These are phyloP conservation scores for Tetragonula carbonaria DNA, from an alignment of 2,888 invertebrate genomes.

Conservation along the genomic window DNA sequence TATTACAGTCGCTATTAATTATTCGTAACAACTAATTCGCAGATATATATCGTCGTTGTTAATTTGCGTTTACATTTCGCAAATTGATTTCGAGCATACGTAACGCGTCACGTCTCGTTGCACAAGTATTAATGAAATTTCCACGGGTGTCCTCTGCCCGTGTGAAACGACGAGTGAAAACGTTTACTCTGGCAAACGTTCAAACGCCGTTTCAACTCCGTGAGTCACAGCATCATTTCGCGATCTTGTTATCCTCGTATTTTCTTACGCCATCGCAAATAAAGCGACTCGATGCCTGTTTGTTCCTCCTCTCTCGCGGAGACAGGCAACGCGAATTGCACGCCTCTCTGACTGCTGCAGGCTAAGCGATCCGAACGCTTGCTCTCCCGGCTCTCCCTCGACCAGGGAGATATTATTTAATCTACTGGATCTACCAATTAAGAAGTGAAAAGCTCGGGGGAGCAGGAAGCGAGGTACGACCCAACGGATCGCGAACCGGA, in stretches of 20 bases:
- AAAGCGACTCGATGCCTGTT: background rate
- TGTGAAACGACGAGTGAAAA: background rate
- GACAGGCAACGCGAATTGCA: slow-evolving; percentile 2
- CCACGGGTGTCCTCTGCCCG: background rate
- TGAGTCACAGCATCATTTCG: slow-evolving; percentile 6
- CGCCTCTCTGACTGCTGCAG: slow-evolving; percentile 50
- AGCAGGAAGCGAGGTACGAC: slow-evolving; percentile 58
- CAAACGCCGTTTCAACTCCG: background rate
- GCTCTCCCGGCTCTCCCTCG: background rate
- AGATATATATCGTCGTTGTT: too few relatives aligned
- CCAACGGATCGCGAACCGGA: slow-evolving; percentile 52
- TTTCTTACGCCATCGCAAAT: background rate
- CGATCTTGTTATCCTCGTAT: background rate
- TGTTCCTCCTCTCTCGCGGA: background rate
- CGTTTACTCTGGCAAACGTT: background rate
- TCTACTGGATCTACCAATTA: slow-evolving; percentile 62
- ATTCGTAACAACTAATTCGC: too few relatives aligned
- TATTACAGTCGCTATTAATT: too few relatives aligned
- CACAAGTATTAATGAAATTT: background rate
- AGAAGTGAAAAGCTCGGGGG: slow-evolving; percentile 67
- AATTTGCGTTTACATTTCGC: too few relatives aligned
- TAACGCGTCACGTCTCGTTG: background rate
- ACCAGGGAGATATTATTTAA: slow-evolving; percentile 62
- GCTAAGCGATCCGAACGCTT: background rate
- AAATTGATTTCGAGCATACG: too few relatives aligned